phyloP scores from a whole-genome alignment of 2,113 vertebrate species.

The Amia ocellicauda region DNA sequence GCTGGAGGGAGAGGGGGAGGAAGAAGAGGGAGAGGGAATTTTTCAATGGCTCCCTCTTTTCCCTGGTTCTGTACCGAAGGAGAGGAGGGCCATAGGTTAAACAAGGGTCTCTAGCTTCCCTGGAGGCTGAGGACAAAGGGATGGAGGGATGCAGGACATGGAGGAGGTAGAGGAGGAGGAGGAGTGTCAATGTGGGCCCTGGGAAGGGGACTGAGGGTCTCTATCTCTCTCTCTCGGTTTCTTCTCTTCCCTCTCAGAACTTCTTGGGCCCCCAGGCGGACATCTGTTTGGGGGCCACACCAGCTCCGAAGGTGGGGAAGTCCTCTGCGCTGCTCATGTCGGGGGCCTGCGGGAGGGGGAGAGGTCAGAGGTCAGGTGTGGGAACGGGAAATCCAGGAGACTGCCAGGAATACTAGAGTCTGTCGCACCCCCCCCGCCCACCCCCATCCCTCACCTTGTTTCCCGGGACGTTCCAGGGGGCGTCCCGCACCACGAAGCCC shows the following conservation, averaged over 20 bases:
- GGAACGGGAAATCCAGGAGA: no score
- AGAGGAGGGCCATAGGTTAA: no score
- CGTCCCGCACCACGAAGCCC: slow-evolving; percentile 75
- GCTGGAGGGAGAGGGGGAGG: no score
- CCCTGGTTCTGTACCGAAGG: no score
- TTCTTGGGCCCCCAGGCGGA: slow-evolving; percentile 78
- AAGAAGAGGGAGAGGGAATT: no score
- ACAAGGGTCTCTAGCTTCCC: no score
- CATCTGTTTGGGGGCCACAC: slow-evolving; percentile 66
- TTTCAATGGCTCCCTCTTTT: no score
- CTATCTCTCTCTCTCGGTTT: slow-evolving; percentile 29
- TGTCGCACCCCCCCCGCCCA: no score
- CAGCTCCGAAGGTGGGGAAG: slow-evolving; percentile 71
- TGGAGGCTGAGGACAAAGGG: not conserved
- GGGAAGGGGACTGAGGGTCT: no score
- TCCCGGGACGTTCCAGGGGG: slow-evolving; percentile 71
- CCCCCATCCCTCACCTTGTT: slow-evolving; percentile 54
- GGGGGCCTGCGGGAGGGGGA: slow-evolving; percentile 56
- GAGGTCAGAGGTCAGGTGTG: no score
- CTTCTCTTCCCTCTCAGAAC: slow-evolving; percentile 54
- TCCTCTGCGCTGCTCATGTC: slow-evolving; percentile 78
- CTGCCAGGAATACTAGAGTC: no score
- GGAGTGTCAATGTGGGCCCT: slow-evolving; percentile 11
- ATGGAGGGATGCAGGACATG: slow-evolving; percentile 26
- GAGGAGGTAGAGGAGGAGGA: slow-evolving; percentile 18